Evolutionary conservation across 2,797 vertebrate genomes (phyloP), one percentile per base, ranked within the genome.

Genomic region (Macropodus opercularis): DNA sequence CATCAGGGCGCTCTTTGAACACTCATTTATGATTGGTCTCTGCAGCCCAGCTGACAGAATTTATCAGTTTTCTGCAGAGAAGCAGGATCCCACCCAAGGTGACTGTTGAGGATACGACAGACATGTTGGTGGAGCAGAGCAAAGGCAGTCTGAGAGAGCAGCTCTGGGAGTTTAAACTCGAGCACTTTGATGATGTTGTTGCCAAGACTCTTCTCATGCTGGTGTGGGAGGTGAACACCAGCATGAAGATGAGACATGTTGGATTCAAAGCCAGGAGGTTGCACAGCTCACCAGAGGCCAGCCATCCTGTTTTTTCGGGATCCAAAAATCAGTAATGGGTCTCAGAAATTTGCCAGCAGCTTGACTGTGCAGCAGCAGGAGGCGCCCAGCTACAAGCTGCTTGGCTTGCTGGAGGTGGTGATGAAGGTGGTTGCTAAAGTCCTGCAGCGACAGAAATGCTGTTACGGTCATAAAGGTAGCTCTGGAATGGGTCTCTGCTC

Each of bases 51-150:
- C 58, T 43, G 43, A 50, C 29, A 58, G 61, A 74, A 57, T 26
- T 57, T 29, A 34, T 31, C 32, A 64, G 41, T 41, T 66, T 63
- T 60, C 53, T 53, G 70, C 51, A 53, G 54, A 57, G 72, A 57
- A 69, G 21, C 27, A 52, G 17, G 36, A 61, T 67, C 62, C 31
- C 51, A 46, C 60, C 69, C 59, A 56, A 48, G 51, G 21, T 47
- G 49, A 61, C 44, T 70, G 47, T 18, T 42, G 43, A 56, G 34
- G 56, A 68, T 41, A 43, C 63, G 73, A 72, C 70, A 59, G 50
- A 63, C 63, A 19, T 42, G 75, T 49, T 54, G 69, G 63, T 24
- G 55, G 38, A 75, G 56, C 43, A 41, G 13, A 64, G 55, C 32
- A 49, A 53, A 64, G 22, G 40, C 12, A 22, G 26, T 41, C 22